Evolutionary conservation across 2,888 invertebrate genomes (phyloP), one percentile per base, ranked within the genome.

Genomic region (Harpagoxenus sublaevis): DNA sequence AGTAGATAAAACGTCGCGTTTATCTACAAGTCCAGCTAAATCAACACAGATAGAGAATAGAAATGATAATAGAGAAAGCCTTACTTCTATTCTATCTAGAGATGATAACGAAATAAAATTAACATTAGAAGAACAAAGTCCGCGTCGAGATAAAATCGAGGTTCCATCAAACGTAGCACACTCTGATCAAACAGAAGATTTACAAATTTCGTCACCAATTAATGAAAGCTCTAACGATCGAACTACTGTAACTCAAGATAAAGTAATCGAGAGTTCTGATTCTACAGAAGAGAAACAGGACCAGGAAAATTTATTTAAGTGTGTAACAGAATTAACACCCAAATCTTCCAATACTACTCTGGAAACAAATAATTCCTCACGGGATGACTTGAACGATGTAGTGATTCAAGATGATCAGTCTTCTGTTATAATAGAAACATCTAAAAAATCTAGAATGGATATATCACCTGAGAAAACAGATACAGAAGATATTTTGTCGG

Each of bases 371-470:
- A 23, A 60, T 28, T 57, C 62, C 1, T 1, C 62, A 12, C 3
- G 6, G 2, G 39, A 18, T 9, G 6, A 28, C 6, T 70, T 9
- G 6, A 70, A 39, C 55, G 31, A 63, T 65, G 1, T 1, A 57
- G 5, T 39, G 42, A 73, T 85, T 89, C 81, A 86, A 79, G 55
- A 23, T 70, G 63, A n/a, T 42, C 45, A 78, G 62, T 51, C 51
- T 84, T 66, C 66, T 77, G 65, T 35, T 85, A 63, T 79, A 79
- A 42, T 73, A 81, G 81, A 90, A 35, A 8, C n/a, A 42, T 48
- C 45, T 9, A 63, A 48, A 63, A 57, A 83, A 42, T 15, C 48
- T 35, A 3, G n/a, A 35, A 65, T 83, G 68, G 74, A 84, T 79
- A 8, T 23, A 35, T 3, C 53, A 55, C 0, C 45, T 31, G 35